phyloP scores from a whole-genome alignment of 1,140 invertebrate genomes.

The Grapholita molesta region DNA sequence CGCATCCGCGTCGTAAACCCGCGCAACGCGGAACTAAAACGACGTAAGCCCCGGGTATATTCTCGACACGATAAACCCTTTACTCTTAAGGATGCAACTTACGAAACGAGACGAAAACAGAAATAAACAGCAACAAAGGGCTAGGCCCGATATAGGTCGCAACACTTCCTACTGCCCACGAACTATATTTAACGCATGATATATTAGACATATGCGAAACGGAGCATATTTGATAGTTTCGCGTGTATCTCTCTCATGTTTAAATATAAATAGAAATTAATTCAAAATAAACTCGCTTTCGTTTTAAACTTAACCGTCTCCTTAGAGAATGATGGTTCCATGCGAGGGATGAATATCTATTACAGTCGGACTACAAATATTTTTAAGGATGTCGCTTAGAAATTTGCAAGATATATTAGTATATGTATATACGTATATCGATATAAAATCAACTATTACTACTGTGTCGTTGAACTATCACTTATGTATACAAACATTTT shows the following conservation, averaged over 20 bases:
- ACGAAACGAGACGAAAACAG: constrained; percentile 19
- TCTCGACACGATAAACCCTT: background rate
- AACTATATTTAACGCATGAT: background rate
- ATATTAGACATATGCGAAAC: background rate
- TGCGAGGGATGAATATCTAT: background rate
- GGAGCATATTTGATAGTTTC: background rate
- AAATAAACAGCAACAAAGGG: constrained; percentile 18
- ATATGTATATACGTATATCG: too few relatives aligned
- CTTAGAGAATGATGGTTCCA: background rate
- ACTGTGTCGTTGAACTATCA: too few relatives aligned
- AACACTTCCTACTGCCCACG: background rate
- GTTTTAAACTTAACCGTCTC: background rate
- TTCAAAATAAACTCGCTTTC: background rate
- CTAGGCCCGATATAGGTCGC: constrained; percentile 3
- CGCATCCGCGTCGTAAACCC: constrained; percentile 18
- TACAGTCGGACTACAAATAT: background rate
- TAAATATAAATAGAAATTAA: background rate
- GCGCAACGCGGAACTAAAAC: background rate
- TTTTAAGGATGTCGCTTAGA: background rate
- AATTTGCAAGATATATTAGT: background rate
- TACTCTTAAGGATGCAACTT: background rate
- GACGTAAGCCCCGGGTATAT: background rate
- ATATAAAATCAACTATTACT: too few relatives aligned
- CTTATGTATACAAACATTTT: too few relatives aligned
- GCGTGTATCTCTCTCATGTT: background rate